Conservation (phyloP, 2,888 invertebrate genomes). For the Sympetrum striolatum region DNA sequence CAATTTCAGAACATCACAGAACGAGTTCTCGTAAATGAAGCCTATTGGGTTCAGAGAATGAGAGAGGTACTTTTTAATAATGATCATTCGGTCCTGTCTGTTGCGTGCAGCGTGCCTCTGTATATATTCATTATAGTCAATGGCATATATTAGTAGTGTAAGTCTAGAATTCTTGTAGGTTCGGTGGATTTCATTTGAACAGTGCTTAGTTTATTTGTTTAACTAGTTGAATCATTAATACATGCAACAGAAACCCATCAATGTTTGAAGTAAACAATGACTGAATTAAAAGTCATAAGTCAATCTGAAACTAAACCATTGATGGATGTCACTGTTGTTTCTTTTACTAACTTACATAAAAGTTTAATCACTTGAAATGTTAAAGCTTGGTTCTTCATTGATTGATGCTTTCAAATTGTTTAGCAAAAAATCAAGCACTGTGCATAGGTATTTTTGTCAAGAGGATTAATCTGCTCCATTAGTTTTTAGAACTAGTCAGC, state of each 20-base stretch:
- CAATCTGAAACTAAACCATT: neutral
- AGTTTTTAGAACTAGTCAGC: conserved; percentile 15
- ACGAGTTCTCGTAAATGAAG: conserved; percentile 94
- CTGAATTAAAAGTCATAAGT: neutral
- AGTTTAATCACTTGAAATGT: neutral
- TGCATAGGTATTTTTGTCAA: conserved; percentile 21
- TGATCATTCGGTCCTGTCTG: conserved; percentile 42
- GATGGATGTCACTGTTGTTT: neutral
- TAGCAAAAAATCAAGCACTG: conserved; percentile 39
- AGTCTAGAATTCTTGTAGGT: conserved; percentile 43
- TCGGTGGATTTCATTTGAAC: conserved; percentile 39
- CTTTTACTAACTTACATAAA: no score
- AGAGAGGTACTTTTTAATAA: conserved; percentile 75
- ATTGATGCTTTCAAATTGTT: conserved; percentile 11
- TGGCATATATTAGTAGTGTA: conserved; percentile 42
- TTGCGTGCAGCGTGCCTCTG: conserved; percentile 44
- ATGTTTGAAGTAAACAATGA: neutral
- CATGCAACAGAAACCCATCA: neutral
- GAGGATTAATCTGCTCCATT: conserved; percentile 22
- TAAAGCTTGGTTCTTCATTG: neutral
- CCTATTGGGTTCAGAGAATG: conserved; percentile 90
- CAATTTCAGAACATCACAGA: conserved; percentile 87
- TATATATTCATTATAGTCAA: conserved; percentile 41
- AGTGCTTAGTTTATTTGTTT: conserved; percentile 41
- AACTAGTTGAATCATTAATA: neutral